Percentiles rank a stretch among this genome's conserved stretches.
Conservation (phyloP, 2,888 invertebrate species). For the Pristionchus entomophagus region DNA sequence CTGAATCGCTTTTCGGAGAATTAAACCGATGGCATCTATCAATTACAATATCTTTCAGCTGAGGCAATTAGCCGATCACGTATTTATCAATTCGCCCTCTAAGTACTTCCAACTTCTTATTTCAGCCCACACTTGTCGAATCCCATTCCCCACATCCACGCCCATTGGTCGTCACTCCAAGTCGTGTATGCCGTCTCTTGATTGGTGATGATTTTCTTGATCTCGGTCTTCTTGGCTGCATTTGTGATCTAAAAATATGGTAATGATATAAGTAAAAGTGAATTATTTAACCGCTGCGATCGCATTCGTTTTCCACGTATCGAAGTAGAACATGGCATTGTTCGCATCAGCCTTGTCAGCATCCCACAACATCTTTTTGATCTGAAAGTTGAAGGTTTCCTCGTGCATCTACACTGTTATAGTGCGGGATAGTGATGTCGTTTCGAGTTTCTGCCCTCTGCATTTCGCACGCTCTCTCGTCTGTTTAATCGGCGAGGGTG, state of each 20-base stretch:
- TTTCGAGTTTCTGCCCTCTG: too few species aligned
- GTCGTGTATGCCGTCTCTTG: not conserved
- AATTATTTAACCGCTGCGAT: not conserved
- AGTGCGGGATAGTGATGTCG: too few species aligned
- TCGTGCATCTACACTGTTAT: not conserved
- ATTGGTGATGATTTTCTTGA: not conserved
- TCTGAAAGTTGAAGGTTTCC: not conserved
- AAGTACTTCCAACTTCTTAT: too few species aligned
- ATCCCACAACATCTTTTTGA: not conserved
- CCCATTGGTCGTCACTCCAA: not conserved
- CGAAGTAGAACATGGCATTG: not conserved
- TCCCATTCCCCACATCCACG: not conserved
- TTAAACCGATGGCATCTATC: too few species aligned
- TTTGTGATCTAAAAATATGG: not conserved
- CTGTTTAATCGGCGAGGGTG: too few species aligned
- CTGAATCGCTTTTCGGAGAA: too few species aligned
- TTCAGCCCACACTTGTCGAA: not conserved
- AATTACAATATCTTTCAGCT: too few species aligned
- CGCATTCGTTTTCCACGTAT: not conserved
- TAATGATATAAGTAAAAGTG: not conserved
- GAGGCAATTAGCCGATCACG: too few species aligned
- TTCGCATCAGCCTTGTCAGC: not conserved
- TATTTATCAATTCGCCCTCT: too few species aligned
- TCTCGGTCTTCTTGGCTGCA: not conserved
- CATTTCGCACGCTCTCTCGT: too few species aligned